A percentile compares a stretch with the other conserved stretches of the same genome.
phyloP scores from a whole-genome alignment of 2,113 vertebrate genomes.

The Machaerirhynchus nigripectus region DNA sequence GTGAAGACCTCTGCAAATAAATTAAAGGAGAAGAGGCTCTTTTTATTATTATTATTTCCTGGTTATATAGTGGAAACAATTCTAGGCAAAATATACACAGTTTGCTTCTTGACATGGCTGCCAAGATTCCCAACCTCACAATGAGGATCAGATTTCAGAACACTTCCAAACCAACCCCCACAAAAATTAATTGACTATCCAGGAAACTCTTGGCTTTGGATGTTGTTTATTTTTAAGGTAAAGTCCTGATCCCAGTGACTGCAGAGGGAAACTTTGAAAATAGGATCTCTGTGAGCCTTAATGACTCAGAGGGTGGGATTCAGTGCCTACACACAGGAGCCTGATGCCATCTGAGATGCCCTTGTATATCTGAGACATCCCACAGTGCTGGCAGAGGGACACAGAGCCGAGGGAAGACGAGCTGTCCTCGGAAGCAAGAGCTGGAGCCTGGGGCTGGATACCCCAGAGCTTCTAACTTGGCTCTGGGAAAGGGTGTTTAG shows the following conservation, averaged over 20 bases:
- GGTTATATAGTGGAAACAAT: not conserved
- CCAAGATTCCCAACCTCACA: conserved; percentile 32
- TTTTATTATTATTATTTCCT: not conserved
- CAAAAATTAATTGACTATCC: conserved; percentile 48
- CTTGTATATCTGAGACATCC: conserved; percentile 21
- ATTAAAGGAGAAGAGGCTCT: not conserved
- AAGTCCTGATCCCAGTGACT: not conserved
- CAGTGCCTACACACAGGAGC: not conserved
- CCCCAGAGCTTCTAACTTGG: not conserved
- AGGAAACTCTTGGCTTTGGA: conserved; percentile 17
- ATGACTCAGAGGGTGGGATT: conserved; percentile 31
- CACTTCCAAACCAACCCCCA: conserved; percentile 26
- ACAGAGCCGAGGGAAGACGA: not conserved
- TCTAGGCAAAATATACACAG: conserved; percentile 28
- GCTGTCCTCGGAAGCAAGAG: not conserved
- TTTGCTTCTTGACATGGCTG: conserved; percentile 22
- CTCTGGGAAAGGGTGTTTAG: conserved; percentile 6
- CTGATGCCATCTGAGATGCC: conserved; percentile 50
- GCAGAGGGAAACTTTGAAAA: not conserved
- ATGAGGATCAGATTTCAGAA: not conserved
- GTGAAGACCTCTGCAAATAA: not conserved
- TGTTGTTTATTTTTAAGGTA: conserved; percentile 43
- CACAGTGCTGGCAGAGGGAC: not conserved
- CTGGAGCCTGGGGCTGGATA: not conserved
- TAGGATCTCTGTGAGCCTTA: not conserved